Percentiles rank a stretch among this genome's conserved stretches.
phyloP scores from a whole-genome alignment of 1,140 invertebrate genomes.

The Drosophila fuyamai region DNA sequence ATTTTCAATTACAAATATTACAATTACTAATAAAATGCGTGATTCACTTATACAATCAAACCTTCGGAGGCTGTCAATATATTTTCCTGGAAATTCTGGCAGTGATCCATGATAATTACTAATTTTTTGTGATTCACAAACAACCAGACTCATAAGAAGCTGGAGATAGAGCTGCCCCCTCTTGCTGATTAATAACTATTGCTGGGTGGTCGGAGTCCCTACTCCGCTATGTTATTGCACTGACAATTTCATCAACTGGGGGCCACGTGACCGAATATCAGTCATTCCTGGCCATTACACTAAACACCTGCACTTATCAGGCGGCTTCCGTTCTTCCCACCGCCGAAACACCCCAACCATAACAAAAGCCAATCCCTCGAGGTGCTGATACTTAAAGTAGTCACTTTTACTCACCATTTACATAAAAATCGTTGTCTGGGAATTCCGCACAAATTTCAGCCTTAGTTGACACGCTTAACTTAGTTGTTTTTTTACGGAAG shows the following conservation, averaged over 20 bases:
- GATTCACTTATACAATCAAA: background rate
- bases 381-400: background rate
- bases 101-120: background rate
- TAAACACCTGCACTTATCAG: no score
- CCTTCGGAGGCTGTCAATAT: no score
- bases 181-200: background rate
- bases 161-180: background rate
- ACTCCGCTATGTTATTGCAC: no score
- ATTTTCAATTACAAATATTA: background rate
- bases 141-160: background rate
- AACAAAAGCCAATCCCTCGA: no score
- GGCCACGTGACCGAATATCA: background rate
- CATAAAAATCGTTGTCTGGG: constrained; percentile 57
- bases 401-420: constrained; percentile 65
- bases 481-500: background rate
- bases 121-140: background rate
- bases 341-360: no score
- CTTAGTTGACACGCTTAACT: background rate
- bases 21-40: background rate
- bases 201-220: no score
- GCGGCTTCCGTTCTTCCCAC: no score
- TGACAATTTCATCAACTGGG: background rate
- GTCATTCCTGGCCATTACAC: no score
- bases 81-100: background rate
- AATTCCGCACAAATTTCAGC: constrained; percentile 40